Percentiles rank a stretch among this genome's conserved stretches.
phyloP scores from a whole-genome alignment of 2,113 vertebrate species.

The Mastomys natalensis region DNA sequence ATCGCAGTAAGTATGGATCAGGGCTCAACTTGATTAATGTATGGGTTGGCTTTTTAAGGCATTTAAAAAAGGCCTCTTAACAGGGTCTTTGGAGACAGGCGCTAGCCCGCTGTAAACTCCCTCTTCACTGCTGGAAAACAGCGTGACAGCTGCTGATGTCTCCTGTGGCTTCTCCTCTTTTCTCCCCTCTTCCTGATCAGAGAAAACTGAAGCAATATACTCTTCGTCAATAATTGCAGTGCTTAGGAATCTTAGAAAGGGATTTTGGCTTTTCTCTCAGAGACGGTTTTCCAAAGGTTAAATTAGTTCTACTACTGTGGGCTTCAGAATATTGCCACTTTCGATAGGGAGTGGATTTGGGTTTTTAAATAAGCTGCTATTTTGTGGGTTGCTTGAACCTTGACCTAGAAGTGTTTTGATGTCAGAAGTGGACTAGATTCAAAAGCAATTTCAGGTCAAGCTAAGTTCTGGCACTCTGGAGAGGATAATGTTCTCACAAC shows the following conservation, averaged over 20 bases:
- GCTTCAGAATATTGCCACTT: slow-evolving; percentile 84
- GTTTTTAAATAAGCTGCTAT: slow-evolving; percentile 87
- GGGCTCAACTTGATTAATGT: slow-evolving; percentile 94
- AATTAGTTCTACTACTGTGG: slow-evolving; percentile 90
- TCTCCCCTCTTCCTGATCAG: slow-evolving; percentile 84
- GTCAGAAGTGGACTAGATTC: slow-evolving; percentile 47
- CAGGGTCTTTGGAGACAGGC: slow-evolving; percentile 90
- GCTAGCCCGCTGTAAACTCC: slow-evolving; percentile 89
- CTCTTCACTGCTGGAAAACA: slow-evolving; percentile 89
- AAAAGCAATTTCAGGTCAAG: slow-evolving; percentile 21
- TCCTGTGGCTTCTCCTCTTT: slow-evolving; percentile 84
- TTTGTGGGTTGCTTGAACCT: slow-evolving; percentile 84
- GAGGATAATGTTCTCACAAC: neutral
- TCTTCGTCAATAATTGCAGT: slow-evolving; percentile 91
- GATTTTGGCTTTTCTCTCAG: slow-evolving; percentile 88
- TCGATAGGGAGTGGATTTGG: slow-evolving; percentile 85
- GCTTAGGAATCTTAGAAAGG: slow-evolving; percentile 92
- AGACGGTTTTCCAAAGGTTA: slow-evolving; percentile 91
- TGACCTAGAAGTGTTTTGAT: slow-evolving; percentile 64
- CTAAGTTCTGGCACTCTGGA: neutral
- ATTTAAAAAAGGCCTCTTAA: slow-evolving; percentile 93
- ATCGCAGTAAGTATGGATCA: slow-evolving; percentile 91
- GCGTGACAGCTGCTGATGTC: slow-evolving; percentile 90
- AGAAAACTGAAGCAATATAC: slow-evolving; percentile 90
- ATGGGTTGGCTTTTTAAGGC: slow-evolving; percentile 92